Evolutionary conservation across 2,888 invertebrate genomes (phyloP), one percentile per base, ranked within the genome.

Genomic region (Terebella lapidaria): DNA sequence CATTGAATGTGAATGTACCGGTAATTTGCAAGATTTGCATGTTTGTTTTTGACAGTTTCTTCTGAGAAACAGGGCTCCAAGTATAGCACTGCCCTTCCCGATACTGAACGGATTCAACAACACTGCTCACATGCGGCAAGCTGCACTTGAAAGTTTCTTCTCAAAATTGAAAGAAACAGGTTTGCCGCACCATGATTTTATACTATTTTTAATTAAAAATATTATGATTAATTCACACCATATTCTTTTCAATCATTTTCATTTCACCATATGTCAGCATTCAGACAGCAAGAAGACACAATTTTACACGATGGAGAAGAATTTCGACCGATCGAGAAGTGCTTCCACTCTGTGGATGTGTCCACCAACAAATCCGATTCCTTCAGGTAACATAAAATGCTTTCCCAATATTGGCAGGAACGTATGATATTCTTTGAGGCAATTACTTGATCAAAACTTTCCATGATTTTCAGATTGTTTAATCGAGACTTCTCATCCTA

Each of bases 41-140:
- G n/a, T n/a, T n/a, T n/a, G n/a, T n/a, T n/a, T n/a, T 15, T 35
- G 68, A 52, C 72, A 78, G 78, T 79, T 76, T 63, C 57, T 79
- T 45, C 65, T 76, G 55, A 61, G 75, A 30, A 79, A 79, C 64
- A 64, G 78, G 58, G 74, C 75, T 20, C 72, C 76, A 1, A 75
- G 71, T 53, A 52, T 66, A 1, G 64, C 71, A 57, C 64, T 79
- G 46, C 75, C 74, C 3, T 75, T 76, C 57, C 74, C 74, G 0
- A 70, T 71, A 30, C 67, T 79, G 58, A 75, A 74, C 59, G 74
- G 77, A 24, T 77, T 77, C 62, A 76, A 76, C 69, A 77, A 77
- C 63, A 75, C 74, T 18, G 67, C 69, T 51, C 71, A 69, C 58
- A 76, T 79, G 76, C 68, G 78, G 29, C 61, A 68, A 35, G 68